A percentile compares a stretch with the other conserved stretches of the same genome.
phyloP scores from a whole-genome alignment of 2,113 vertebrate species.

The Lasiurus borealis region DNA sequence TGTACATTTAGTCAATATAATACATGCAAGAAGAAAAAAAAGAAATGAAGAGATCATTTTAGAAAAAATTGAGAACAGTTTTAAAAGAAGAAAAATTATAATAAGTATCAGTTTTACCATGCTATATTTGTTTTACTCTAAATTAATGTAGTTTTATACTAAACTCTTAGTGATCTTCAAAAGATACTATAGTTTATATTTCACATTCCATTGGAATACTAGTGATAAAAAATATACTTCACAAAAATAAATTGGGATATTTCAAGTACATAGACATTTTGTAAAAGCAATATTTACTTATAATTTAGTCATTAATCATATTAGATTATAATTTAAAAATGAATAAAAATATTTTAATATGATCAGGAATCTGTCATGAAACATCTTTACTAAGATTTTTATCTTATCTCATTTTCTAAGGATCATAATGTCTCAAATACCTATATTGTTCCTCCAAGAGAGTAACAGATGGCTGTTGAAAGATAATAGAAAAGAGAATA shows the following conservation, averaged over 20 bases:
- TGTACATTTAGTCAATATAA: neutral
- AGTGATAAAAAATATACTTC: neutral
- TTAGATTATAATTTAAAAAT: constrained; percentile 8
- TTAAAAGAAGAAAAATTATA: constrained; percentile 9
- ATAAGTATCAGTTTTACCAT: neutral
- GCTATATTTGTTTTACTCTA: neutral
- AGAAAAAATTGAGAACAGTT: neutral
- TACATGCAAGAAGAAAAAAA: neutral
- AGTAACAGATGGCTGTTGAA: neutral
- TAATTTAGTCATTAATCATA: neutral
- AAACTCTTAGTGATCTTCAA: neutral
- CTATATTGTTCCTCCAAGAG: neutral
- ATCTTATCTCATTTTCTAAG: neutral
- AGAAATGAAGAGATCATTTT: neutral
- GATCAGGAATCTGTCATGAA: neutral
- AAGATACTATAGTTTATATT: neutral
- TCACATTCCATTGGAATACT: neutral
- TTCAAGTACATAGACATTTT: constrained; percentile 43
- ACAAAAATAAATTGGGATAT: neutral
- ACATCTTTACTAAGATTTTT: neutral
- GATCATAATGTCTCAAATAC: neutral
- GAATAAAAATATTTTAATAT: neutral
- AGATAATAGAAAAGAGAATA: neutral
- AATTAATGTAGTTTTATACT: constrained; percentile 19
- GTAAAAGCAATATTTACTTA: constrained; percentile 23